Conservation (phyloP, 1,140 invertebrate genomes). For the Penaeus chinensis region DNA sequence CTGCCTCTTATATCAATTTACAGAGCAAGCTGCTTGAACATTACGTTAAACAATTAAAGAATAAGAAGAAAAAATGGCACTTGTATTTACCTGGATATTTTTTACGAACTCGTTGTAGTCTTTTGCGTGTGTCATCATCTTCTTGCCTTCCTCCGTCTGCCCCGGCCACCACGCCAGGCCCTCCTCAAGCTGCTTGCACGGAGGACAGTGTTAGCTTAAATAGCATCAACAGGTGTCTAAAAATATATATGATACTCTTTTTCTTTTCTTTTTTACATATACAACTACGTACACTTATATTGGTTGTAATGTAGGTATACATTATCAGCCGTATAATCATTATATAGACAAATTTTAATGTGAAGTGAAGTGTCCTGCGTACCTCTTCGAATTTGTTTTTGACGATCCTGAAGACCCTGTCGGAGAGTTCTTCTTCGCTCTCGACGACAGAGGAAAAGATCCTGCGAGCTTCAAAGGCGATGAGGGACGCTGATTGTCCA, state of each 20-base stretch:
- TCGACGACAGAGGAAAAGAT: slow-evolving; percentile 30
- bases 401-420: slow-evolving; percentile 10
- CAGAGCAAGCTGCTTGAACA: no score
- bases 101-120: slow-evolving; percentile 47
- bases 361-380: background rate
- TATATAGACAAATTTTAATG: no score
- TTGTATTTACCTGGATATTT: slow-evolving; percentile 36
- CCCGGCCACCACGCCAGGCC: slow-evolving; percentile 50
- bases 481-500: slow-evolving; percentile 41
- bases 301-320: no score
- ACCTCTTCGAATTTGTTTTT: slow-evolving; percentile 50
- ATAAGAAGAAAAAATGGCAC: background rate
- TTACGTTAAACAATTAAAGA: no score
- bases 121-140: slow-evolving; percentile 36
- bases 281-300: no score
- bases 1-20: no score
- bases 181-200: slow-evolving; percentile 18
- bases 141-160: slow-evolving; percentile 50
- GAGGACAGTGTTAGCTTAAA: no score
- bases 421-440: slow-evolving; percentile 4
- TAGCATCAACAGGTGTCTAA: no score
- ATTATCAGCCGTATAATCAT: no score
- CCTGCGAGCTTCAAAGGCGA: slow-evolving; percentile 38
- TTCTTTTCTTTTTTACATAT: no score
- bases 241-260: no score